Evolutionary conservation across 64 coral and sea anemone species (phyloP).

Genomic region (Trachythela sp.): DNA sequence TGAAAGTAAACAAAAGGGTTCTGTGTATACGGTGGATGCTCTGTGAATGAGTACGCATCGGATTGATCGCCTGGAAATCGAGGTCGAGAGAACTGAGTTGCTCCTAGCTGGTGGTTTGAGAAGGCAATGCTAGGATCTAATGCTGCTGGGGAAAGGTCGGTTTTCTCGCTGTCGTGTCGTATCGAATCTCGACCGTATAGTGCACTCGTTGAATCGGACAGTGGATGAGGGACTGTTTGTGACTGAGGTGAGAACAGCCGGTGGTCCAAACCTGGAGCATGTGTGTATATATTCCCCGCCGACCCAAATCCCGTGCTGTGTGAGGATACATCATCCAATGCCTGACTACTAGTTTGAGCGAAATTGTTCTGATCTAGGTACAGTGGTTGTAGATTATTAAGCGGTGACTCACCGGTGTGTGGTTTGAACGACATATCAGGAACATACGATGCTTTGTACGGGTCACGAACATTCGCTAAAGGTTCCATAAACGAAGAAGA

Average conservation of each 20-base stretch:
- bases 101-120: not conserved
- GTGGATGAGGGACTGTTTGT: not conserved
- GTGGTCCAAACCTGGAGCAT: not conserved
- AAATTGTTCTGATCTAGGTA: constrained; percentile 9
- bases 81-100: not conserved
- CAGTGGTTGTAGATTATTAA: not conserved
- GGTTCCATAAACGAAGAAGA: not conserved
- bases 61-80: not conserved
- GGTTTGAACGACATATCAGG: not conserved
- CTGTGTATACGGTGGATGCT: not conserved
- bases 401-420: not conserved
- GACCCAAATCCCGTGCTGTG: not conserved
- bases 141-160: not conserved
- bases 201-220: not conserved
- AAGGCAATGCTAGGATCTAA: not conserved
- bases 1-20: constrained; percentile 27
- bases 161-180: not conserved
- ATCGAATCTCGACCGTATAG: not conserved
- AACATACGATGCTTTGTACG: not conserved
- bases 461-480: not conserved
- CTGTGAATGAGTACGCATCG: not conserved
- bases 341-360: not conserved
- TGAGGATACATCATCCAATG: not conserved
- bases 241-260: not conserved
- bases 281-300: constrained; percentile 2